These are phyloP conservation scores for Ceratitis capitata DNA, from an alignment of 1,140 invertebrate species.

Conservation along the genomic window DNA sequence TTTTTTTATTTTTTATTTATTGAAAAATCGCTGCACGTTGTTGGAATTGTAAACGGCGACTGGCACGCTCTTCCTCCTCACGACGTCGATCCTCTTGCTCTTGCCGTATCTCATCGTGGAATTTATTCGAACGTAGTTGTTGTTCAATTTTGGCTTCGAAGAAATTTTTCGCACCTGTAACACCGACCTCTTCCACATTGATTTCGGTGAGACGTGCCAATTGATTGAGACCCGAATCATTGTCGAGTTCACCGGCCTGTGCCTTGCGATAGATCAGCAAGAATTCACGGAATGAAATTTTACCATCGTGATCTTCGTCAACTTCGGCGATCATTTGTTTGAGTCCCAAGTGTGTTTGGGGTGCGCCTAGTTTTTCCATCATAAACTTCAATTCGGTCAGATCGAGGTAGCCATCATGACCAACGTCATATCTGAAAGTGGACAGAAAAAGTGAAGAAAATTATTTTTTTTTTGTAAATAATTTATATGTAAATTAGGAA, in stretches of 20 bases:
- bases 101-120: constrained; percentile 85
- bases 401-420: constrained; percentile 87
- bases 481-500: too few species aligned
- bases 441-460: neutral
- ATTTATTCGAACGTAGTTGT: constrained; percentile 80
- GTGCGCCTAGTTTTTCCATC: constrained; percentile 96
- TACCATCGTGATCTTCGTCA: constrained; percentile 89
- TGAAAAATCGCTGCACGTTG: constrained; percentile 85
- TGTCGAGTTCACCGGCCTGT: constrained; percentile 81
- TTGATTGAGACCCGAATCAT: constrained; percentile 83
- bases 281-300: constrained; percentile 93
- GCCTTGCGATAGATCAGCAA: constrained; percentile 88
- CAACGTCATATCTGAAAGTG: constrained; percentile 85
- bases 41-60: constrained; percentile 80
- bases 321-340: constrained; percentile 96
- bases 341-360: constrained; percentile 92
- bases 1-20: constrained; percentile 46
- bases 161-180: constrained; percentile 88
- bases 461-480: neutral
- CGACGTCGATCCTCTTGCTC: constrained; percentile 86
- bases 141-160: constrained; percentile 94
- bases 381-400: constrained; percentile 89
- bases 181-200: constrained; percentile 88
- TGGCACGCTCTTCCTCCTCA: constrained; percentile 80
- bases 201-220: constrained; percentile 86